Evolutionary conservation across 1,140 invertebrate species (phyloP), one percentile per base, ranked within the genome.

Genomic region (Halictus rubicundus): DNA sequence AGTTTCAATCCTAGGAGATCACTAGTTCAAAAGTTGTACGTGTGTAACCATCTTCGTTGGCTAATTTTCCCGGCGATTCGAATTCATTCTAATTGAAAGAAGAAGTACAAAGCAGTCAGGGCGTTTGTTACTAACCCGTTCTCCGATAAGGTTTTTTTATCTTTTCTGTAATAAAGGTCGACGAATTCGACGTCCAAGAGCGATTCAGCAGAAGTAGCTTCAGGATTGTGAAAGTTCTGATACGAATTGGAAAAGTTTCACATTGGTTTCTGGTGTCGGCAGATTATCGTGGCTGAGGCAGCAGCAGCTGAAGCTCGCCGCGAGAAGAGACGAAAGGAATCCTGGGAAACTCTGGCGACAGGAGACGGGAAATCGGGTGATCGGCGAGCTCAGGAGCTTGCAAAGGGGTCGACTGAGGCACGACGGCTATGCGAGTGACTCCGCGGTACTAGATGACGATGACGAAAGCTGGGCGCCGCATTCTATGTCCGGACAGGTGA

Each of bases 371-470:
- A 94, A 94, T 65, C 92, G 94, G 25, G 92, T 96, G 70, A 92
- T 96, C 75, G 94, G 93, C 0, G 95, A 96, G 87, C 91, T 96
- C 23, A 92, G 94, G 25, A 94, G 90, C 66, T 92, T 95, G 25
- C 95, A 95, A 82, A 91, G 92, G 21, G 92, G 93, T n/a, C 92
- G 94, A 59, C 74, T 92, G 74, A 90, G 92, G 68, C 89, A 92
- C 76, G 95, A 96, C 84, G 96, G 96, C 8, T 97, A 96, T 88
- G 95, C 96, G 2, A 96, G 96, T 86, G 96, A 97, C 88, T 96
- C 96, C 2, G 96, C 96, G 10, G 95, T 96, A 3, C 95, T 96
- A 78, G 95, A 96, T 60, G 96, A 96, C 85, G 95, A 96, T 37
- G 91, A 92, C 52, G 92, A 93, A 68, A 68, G 84, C 0, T 94